Base-by-base conservation (phyloP, 2,888 invertebrate genomes). In the Tenthredo scrophulariae region DNA sequence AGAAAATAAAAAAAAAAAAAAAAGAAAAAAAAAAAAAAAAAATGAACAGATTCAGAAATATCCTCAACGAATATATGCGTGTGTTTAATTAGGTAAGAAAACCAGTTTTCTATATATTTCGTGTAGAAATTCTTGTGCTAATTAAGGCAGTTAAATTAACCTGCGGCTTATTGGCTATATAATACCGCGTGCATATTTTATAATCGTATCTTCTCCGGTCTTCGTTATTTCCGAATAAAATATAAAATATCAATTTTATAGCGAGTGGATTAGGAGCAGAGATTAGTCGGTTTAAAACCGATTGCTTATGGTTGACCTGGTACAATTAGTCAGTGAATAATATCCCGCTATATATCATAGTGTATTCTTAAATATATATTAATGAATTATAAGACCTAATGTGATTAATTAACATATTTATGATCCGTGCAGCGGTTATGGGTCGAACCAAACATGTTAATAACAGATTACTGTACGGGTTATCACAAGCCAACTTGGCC, bases 381-480 rank as follows among this genome's bases (percentile, higher is more conserved):
- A 62, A 62, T 62, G 3, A 13, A 62, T 62, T 26, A 26, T 2
- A 2, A 54, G 22, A 62, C 37, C 4, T 37, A 72, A 72, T 22
- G n/a, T n/a, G 40, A 72, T 72, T 72, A 40, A 72, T 72, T 72
- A 40, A 3, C 70, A 22, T 72, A 72, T 72, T 72, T 40, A 72
- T 33, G 40, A 72, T 18, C 3, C 46, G n/a, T 5, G 4, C 37
- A 40, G 10, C 37, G 70, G 10, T 72, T n/a, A 72, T n/a, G n/a
- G 37, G 10, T n/a, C n/a, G 40, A 22, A n/a, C n/a, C n/a, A 72
- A 72, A 72, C 70, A 72, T 72, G 40, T 40, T 72, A 72, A 72
- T 72, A 18, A 33, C 37, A 18, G 7, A 18, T 18, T 18, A 37
- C 15, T n/a, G n/a, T n/a, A n/a, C n/a, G n/a, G n/a, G n/a, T n/a